A percentile compares a stretch with the other conserved stretches of the same genome.
phyloP scores from a whole-genome alignment of 2,888 invertebrate genomes.

The Macropis europaea region DNA sequence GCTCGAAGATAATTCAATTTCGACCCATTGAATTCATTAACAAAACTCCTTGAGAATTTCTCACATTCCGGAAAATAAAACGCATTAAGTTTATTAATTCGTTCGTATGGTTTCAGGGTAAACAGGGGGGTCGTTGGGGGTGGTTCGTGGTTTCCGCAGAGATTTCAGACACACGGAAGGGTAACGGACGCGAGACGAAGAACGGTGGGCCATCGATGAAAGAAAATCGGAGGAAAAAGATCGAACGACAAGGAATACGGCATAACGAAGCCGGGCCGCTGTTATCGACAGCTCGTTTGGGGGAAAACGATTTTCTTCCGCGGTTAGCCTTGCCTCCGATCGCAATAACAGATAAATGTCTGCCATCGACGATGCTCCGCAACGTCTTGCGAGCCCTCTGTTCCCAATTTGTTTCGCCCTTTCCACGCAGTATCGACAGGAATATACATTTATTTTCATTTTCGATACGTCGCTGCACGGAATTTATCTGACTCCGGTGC shows the following conservation, averaged over 20 bases:
- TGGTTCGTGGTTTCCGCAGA: too few relatives aligned
- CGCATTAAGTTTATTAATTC: too few relatives aligned
- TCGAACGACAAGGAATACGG: constrained; percentile 28
- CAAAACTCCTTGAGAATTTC: too few relatives aligned
- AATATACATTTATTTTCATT: too few relatives aligned
- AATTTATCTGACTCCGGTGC: too few relatives aligned
- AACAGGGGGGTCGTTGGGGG: too few relatives aligned
- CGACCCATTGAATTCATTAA: too few relatives aligned
- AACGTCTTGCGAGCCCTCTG: background rate
- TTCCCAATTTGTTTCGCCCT: background rate
- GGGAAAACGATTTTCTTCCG: constrained; percentile 16
- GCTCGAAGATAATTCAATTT: too few relatives aligned
- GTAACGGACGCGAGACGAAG: constrained; percentile 19
- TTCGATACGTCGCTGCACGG: too few relatives aligned
- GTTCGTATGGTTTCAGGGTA: too few relatives aligned
- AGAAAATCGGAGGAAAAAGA: constrained; percentile 26
- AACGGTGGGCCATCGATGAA: constrained; percentile 13
- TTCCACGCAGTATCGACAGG: background rate
- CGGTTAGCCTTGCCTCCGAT: constrained; percentile 12
- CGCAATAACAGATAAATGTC: constrained; percentile 34
- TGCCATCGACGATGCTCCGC: background rate
- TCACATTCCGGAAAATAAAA: too few relatives aligned
- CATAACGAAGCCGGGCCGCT: constrained; percentile 20
- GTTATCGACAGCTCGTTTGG: constrained; percentile 52
- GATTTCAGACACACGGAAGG: background rate